Evolutionary conservation across 2,888 invertebrate species (phyloP).

Genomic region (Xestia ashworthii): DNA sequence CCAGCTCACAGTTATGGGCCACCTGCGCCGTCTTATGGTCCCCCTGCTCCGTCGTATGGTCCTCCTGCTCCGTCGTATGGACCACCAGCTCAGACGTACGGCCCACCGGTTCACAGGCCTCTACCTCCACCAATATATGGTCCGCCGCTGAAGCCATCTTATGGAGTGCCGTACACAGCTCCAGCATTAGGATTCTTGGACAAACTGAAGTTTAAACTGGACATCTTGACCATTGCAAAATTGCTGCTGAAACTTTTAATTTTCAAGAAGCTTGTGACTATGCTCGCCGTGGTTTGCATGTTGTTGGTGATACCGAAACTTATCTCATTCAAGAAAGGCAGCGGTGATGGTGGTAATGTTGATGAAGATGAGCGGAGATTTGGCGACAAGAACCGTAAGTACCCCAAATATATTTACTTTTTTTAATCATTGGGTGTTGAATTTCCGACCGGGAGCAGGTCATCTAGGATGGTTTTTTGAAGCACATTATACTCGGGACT

Average conservation of each 20-base stretch:
- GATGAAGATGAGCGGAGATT: slow-evolving; percentile 81
- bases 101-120: slow-evolving; percentile 80
- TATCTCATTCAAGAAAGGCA: slow-evolving; percentile 87
- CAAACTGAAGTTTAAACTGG: slow-evolving; percentile 93
- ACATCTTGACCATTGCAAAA: slow-evolving; percentile 93
- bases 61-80: slow-evolving; percentile 84
- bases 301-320: slow-evolving; percentile 94
- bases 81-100: slow-evolving; percentile 80
- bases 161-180: slow-evolving; percentile 91
- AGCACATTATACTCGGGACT: neutral
- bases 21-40: slow-evolving; percentile 83
- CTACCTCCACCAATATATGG: slow-evolving; percentile 81
- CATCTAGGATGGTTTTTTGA: neutral
- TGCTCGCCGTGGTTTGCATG: slow-evolving; percentile 94
- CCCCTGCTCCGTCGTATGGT: slow-evolving; percentile 84
- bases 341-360: slow-evolving; percentile 59
- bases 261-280: slow-evolving; percentile 95
- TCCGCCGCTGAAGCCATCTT: slow-evolving; percentile 85
- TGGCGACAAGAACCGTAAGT: slow-evolving; percentile 78
- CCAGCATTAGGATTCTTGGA: slow-evolving; percentile 90
- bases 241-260: slow-evolving; percentile 94
- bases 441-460: neutral
- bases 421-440: neutral
- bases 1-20: slow-evolving; percentile 81
- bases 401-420: neutral